A percentile compares a stretch with the other conserved stretches of the same genome.
Conservation (phyloP, 2,113 vertebrate species). For the Turnix velox region DNA sequence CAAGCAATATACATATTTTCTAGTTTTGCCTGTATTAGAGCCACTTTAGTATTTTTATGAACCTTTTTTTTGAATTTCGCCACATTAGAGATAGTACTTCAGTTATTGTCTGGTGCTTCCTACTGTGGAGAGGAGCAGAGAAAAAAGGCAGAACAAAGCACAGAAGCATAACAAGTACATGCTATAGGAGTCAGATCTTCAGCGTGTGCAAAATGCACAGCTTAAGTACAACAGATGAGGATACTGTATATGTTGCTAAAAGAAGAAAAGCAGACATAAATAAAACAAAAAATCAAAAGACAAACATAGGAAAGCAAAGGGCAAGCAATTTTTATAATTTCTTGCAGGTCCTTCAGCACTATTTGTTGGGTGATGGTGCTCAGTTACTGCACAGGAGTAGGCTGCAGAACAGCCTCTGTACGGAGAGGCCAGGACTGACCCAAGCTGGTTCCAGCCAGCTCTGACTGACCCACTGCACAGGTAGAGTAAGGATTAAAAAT, state of each 20-base stretch:
- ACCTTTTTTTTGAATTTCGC: neutral
- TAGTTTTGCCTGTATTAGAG: neutral
- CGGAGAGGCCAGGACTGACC: neutral
- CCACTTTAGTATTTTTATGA: neutral
- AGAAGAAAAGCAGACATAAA: neutral
- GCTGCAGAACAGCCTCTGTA: rapidly evolving
- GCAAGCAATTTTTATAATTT: neutral
- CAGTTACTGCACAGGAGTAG: rapidly evolving
- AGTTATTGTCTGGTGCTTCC: neutral
- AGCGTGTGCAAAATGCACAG: rapidly evolving
- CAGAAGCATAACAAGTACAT: neutral
- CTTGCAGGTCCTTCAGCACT: neutral
- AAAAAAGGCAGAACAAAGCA: neutral
- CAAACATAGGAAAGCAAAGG: neutral
- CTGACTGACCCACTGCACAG: rapidly evolving
- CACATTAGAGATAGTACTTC: neutral
- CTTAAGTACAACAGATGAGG: neutral
- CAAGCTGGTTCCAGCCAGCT: neutral
- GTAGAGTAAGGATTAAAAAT: too few species aligned
- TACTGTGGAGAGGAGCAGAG: neutral
- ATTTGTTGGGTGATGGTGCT: rapidly evolving
- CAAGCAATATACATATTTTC: neutral
- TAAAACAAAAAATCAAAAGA: neutral
- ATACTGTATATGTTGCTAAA: neutral
- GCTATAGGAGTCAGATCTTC: rapidly evolving